Evolutionary conservation across 2,888 invertebrate species (phyloP).

Genomic region (Dione vanillae): DNA sequence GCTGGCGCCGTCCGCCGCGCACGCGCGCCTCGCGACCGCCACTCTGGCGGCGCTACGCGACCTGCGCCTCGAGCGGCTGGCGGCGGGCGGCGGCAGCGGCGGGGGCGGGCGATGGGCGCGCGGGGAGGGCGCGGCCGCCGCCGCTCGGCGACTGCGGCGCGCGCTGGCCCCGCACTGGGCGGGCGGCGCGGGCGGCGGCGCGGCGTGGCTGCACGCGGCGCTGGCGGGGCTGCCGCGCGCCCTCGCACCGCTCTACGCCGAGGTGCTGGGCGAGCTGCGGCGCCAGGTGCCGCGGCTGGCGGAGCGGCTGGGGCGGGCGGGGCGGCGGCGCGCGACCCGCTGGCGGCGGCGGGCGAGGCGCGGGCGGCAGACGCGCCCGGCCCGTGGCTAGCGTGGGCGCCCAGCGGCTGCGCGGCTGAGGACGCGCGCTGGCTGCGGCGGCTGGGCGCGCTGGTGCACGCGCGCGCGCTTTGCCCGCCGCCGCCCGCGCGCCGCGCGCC

Average conservation of each 20-base stretch:
- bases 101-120: slow-evolving; percentile 38
- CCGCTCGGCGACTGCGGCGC: slow-evolving; percentile 58
- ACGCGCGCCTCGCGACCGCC: slow-evolving; percentile 48
- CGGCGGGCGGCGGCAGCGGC: slow-evolving; percentile 10
- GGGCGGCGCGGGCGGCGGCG: slow-evolving; percentile 55
- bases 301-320: slow-evolving; percentile 44
- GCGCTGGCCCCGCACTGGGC: slow-evolving; percentile 57
- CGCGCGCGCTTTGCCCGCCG: slow-evolving; percentile 50
- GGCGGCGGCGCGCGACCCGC: slow-evolving; percentile 42
- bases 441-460: slow-evolving; percentile 57
- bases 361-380: slow-evolving; percentile 41
- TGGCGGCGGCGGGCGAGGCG: slow-evolving; percentile 32
- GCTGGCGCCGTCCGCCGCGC: slow-evolving; percentile 52
- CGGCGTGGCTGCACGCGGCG: slow-evolving; percentile 63
- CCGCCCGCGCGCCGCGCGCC: slow-evolving; percentile 56
- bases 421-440: slow-evolving; percentile 53
- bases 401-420: slow-evolving; percentile 47
- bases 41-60: slow-evolving; percentile 60
- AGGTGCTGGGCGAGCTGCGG: slow-evolving; percentile 56
- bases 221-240: slow-evolving; percentile 56
- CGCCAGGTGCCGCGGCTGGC: slow-evolving; percentile 59
- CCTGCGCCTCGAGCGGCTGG: slow-evolving; percentile 56
- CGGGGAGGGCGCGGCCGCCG: slow-evolving; percentile 48
- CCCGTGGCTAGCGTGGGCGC: slow-evolving; percentile 53
- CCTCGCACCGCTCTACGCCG: slow-evolving; percentile 52